Evolutionary conservation across 2,797 vertebrate species (phyloP).

Genomic region (Gambusia yucatana): DNA sequence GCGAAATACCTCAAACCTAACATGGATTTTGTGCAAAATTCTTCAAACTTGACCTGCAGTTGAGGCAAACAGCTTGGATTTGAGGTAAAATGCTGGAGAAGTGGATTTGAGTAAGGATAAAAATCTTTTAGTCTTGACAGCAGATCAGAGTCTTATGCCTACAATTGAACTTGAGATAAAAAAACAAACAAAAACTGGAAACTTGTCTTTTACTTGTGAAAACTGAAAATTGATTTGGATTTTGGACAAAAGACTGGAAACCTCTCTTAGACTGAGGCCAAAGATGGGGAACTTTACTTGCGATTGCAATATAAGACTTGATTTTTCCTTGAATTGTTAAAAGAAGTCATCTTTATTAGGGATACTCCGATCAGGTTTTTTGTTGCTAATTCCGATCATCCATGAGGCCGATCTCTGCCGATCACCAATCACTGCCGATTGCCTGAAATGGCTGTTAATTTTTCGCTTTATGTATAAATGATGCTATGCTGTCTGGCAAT

Average conservation of each 20-base stretch:
- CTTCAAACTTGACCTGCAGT: not conserved
- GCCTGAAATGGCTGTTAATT: too few species aligned
- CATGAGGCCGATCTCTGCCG: too few species aligned
- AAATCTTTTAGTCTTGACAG: not conserved
- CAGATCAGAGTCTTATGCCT: not conserved
- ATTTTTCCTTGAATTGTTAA: not conserved
- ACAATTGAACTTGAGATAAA: not conserved
- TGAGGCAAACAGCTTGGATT: not conserved
- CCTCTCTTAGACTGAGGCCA: not conserved
- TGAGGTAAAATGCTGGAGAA: not conserved
- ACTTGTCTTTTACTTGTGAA: not conserved
- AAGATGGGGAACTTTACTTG: not conserved
- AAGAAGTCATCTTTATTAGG: not conserved
- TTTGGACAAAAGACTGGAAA: not conserved
- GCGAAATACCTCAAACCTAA: not conserved
- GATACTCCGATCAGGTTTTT: too few species aligned
- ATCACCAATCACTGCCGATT: too few species aligned
- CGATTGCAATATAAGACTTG: not conserved
- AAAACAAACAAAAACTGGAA: not conserved
- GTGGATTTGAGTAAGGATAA: not conserved
- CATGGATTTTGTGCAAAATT: not conserved
- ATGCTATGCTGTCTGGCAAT: too few species aligned
- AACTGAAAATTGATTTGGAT: not conserved
- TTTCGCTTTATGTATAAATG: too few species aligned
- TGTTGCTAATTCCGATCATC: too few species aligned